Conservation (phyloP, 2,888 invertebrate genomes). For the Morpho deidamia region DNA sequence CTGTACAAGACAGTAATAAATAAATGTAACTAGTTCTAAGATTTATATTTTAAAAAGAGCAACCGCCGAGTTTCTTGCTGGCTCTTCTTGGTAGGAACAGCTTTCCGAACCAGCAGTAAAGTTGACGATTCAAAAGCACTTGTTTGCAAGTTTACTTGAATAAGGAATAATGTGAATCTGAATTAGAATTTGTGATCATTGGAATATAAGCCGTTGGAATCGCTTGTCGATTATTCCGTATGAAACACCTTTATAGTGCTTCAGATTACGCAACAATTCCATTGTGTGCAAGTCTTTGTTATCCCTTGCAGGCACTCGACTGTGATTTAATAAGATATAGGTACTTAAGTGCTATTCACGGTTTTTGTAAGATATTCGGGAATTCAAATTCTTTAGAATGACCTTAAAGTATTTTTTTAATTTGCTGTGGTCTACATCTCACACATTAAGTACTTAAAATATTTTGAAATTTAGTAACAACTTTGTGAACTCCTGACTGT, state of each 20-base stretch:
- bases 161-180: too few relatives aligned
- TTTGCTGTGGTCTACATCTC: neutral
- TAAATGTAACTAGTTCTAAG: too few relatives aligned
- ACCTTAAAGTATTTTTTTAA: neutral
- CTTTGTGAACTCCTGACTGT: too few relatives aligned
- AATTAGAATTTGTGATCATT: too few relatives aligned
- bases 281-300: slow-evolving; percentile 21
- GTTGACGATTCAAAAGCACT: too few relatives aligned
- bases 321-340: slow-evolving; percentile 48
- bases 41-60: too few relatives aligned
- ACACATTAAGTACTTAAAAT: neutral
- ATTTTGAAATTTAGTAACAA: neutral
- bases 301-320: slow-evolving; percentile 30
- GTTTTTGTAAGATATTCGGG: slow-evolving; percentile 3
- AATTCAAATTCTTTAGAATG: neutral
- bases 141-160: too few relatives aligned
- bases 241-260: slow-evolving; percentile 11
- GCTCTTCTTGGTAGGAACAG: too few relatives aligned
- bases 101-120: too few relatives aligned
- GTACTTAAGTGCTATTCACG: slow-evolving; percentile 9
- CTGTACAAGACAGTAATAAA: too few relatives aligned
- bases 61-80: too few relatives aligned
- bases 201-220: too few relatives aligned
- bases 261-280: slow-evolving; percentile 18
- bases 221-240: neutral